Evolutionary conservation across 2,113 vertebrate species (phyloP).

Genomic region (Ciconia boyciana): DNA sequence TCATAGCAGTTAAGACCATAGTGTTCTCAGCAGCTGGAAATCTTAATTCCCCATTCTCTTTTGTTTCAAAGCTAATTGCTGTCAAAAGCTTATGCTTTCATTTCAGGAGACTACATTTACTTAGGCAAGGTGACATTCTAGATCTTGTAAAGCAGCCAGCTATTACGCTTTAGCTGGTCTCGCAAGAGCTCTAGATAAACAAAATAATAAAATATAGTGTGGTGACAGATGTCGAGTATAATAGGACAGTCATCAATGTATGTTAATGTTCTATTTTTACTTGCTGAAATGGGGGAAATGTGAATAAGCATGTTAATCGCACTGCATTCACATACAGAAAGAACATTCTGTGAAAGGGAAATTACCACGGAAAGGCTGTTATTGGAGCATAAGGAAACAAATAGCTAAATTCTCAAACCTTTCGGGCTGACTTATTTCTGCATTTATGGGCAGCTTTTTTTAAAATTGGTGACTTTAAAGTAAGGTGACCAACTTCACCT

Average conservation of each 20-base stretch:
- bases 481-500: neutral
- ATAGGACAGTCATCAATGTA: neutral
- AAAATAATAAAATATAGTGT: constrained; percentile 32
- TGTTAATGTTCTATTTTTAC: neutral
- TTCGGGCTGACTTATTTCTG: neutral
- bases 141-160: neutral
- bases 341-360: neutral
- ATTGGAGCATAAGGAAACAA: neutral
- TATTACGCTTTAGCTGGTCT: neutral
- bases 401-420: neutral
- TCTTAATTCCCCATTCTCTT: constrained; percentile 4
- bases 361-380: neutral
- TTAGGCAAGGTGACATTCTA: constrained; percentile 35
- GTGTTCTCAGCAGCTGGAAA: constrained; percentile 4
- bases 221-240: neutral
- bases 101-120: neutral
- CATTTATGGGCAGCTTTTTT: neutral
- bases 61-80: constrained; percentile 22
- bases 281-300: neutral
- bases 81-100: neutral
- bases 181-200: neutral
- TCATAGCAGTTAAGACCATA: neutral
- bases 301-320: neutral
- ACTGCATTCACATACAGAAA: neutral
- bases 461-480: neutral